A percentile compares a stretch with the other conserved stretches of the same genome.
phyloP scores from a whole-genome alignment of 2,888 invertebrate genomes.

The Sinelater perroti region DNA sequence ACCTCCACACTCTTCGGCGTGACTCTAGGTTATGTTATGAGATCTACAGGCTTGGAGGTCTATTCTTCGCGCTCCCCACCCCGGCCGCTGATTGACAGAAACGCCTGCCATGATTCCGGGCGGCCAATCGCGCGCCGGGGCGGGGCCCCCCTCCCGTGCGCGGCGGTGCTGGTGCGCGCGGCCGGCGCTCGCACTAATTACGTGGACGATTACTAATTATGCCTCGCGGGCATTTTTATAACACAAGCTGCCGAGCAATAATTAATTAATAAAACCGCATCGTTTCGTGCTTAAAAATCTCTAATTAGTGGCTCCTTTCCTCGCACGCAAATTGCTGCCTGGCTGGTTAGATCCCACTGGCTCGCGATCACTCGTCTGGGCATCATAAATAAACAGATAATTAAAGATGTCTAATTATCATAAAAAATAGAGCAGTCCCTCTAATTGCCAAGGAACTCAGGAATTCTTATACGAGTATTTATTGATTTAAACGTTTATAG shows the following conservation, averaged over 20 bases:
- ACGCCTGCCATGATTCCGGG: constrained; percentile 59
- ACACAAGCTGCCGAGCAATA: constrained; percentile 58
- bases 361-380: too few species aligned
- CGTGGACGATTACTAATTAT: constrained; percentile 61
- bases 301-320: constrained; percentile 45
- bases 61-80: constrained; percentile 52
- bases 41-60: constrained; percentile 47
- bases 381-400: too few species aligned
- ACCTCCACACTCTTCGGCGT: constrained; percentile 54
- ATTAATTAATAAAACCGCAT: constrained; percentile 62
- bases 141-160: constrained; percentile 43
- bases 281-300: constrained; percentile 60
- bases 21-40: constrained; percentile 57
- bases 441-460: too few species aligned
- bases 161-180: constrained; percentile 35
- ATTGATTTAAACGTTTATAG: too few species aligned
- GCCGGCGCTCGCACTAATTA: constrained; percentile 44
- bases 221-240: constrained; percentile 62
- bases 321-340: constrained; percentile 28
- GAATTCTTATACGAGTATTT: too few species aligned
- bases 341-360: too few species aligned
- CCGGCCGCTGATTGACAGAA: constrained; percentile 56
- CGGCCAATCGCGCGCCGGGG: constrained; percentile 53
- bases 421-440: too few species aligned
- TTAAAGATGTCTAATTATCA: too few species aligned